Percentiles rank a stretch among this genome's conserved stretches.
Conservation (phyloP, 2,888 invertebrate genomes). For the Xestia c-nigrum region DNA sequence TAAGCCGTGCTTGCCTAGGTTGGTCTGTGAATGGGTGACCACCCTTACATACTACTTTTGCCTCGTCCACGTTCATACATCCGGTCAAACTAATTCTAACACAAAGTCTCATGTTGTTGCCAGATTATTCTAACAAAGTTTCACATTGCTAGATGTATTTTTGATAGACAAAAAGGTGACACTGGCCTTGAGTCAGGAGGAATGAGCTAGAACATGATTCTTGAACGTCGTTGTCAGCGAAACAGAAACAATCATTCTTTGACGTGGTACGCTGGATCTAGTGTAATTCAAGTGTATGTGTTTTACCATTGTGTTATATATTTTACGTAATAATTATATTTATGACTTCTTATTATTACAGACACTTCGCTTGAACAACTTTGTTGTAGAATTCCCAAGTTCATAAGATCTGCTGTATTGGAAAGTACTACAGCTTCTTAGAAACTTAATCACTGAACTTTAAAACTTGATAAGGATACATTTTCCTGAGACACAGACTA, state of each 20-base stretch:
- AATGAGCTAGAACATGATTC: neutral
- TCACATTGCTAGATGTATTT: neutral
- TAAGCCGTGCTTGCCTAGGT: no score
- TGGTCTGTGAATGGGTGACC: no score
- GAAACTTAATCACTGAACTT: neutral
- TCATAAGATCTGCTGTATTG: neutral
- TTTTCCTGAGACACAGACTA: neutral
- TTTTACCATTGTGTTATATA: neutral
- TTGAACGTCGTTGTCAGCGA: neutral
- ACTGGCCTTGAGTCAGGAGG: neutral
- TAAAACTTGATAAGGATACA: neutral
- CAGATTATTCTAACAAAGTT: neutral
- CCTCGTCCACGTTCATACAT: no score
- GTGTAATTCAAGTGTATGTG: neutral
- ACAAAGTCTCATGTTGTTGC: no score
- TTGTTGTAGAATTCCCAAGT: neutral
- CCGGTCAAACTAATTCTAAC: no score
- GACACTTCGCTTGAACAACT: neutral
- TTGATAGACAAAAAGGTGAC: neutral
- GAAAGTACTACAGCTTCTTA: neutral
- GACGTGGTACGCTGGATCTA: neutral
- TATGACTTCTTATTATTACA: no score
- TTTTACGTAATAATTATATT: neutral
- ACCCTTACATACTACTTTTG: no score
- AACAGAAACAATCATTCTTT: neutral